Conservation (phyloP, 2,797 vertebrate genomes). For the Anguilla anguilla region DNA sequence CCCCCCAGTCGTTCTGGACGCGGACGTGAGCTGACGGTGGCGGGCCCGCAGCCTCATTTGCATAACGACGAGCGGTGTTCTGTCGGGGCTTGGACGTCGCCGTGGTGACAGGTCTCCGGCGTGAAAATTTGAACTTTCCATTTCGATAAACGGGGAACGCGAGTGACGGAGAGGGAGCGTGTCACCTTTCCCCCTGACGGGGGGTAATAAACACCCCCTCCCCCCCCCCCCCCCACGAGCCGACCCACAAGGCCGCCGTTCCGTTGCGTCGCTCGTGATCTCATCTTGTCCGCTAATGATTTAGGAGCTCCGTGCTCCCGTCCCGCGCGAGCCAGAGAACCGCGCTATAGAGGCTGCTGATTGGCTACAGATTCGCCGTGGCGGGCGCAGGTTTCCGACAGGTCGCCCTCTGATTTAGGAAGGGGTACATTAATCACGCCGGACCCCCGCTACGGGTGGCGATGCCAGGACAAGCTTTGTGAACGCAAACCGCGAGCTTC, state of each 20-base stretch:
- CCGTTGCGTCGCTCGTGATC: slow-evolving; percentile 15
- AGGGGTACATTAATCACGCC: slow-evolving; percentile 11
- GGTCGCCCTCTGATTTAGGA: slow-evolving; percentile 25
- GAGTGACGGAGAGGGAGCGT: neutral
- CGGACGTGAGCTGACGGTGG: neutral
- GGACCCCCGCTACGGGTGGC: neutral
- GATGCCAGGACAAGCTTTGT: slow-evolving; percentile 12
- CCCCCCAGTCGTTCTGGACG: neutral
- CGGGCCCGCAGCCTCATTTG: slow-evolving; percentile 15
- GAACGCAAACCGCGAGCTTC: neutral
- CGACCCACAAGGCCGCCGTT: neutral
- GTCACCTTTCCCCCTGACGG: slow-evolving; percentile 23
- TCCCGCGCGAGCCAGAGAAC: neutral
- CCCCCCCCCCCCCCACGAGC: neutral
- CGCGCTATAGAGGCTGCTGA: neutral
- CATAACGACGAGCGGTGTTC: slow-evolving; percentile 25
- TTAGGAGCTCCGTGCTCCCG: slow-evolving; percentile 24
- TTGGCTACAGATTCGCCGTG: too few relatives aligned
- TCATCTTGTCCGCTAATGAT: slow-evolving; percentile 36
- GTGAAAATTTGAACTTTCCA: slow-evolving; percentile 22
- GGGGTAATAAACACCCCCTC: slow-evolving; percentile 24
- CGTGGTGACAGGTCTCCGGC: slow-evolving; percentile 25
- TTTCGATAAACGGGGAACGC: slow-evolving; percentile 16
- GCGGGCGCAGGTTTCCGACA: neutral
- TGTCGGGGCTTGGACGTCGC: slow-evolving; percentile 12